Evolutionary conservation across 2,888 invertebrate species (phyloP).

Genomic region (Andrena bucephala): DNA sequence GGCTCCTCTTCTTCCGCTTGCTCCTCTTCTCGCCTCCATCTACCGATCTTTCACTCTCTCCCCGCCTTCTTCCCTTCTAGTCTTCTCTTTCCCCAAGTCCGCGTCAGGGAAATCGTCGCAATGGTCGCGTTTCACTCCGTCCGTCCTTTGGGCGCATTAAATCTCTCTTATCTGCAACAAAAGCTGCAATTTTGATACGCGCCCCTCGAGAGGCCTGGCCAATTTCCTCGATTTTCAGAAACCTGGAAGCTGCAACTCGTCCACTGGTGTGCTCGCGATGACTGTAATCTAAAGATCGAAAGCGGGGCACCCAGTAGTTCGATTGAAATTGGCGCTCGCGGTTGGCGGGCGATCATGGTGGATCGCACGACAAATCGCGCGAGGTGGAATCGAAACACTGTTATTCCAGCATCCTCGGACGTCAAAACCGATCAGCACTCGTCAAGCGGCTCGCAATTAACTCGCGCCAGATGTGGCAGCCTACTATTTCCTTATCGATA

Average conservation of each 20-base stretch:
- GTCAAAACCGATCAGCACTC: neutral
- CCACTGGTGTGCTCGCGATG: neutral
- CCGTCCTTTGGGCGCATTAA: no score
- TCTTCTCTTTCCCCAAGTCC: neutral
- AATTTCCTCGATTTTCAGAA: neutral
- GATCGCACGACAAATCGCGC: conserved; percentile 29
- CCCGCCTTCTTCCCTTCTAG: neutral
- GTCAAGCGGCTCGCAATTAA: conserved; percentile 28
- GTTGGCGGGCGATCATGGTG: neutral
- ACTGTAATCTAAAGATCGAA: conserved; percentile 17
- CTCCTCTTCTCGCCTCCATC: conserved; percentile 20
- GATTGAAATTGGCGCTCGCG: conserved; percentile 13
- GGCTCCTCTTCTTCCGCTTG: conserved; percentile 28
- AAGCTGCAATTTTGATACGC: no score
- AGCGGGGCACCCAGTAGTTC: neutral
- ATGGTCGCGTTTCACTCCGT: neutral
- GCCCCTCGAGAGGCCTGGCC: no score
- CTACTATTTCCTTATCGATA: conserved; percentile 50
- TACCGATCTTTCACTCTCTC: conserved; percentile 4
- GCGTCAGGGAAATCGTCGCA: neutral
- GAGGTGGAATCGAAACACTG: conserved; percentile 15
- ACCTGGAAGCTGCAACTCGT: neutral
- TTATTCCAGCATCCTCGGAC: conserved; percentile 10
- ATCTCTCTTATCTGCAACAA: no score
- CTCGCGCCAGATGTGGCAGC: conserved; percentile 11